Evolutionary conservation across 2,888 invertebrate genomes (phyloP).

Genomic region (Dioctria rufipes): DNA sequence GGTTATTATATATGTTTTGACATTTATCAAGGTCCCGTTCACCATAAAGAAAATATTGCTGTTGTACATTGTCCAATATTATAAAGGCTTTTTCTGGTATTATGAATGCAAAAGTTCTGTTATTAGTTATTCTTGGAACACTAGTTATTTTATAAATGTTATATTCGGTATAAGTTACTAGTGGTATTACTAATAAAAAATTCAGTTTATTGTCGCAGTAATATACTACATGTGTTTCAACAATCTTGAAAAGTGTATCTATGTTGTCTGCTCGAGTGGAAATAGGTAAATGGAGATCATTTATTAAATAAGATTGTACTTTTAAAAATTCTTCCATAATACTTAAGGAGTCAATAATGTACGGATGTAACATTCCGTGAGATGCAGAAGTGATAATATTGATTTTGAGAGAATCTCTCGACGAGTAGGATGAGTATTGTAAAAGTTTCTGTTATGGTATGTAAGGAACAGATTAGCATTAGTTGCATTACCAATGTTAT

Average conservation of each 20-base stretch:
- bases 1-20: background rate
- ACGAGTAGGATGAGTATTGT: background rate
- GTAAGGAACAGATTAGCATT: background rate
- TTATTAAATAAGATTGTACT: background rate
- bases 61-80: background rate
- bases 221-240: slow-evolving; percentile 6
- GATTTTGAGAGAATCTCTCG: background rate
- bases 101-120: background rate
- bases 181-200: background rate
- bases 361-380: slow-evolving; percentile 5
- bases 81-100: background rate
- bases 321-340: background rate
- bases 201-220: slow-evolving; percentile 1
- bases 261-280: background rate
- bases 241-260: background rate
- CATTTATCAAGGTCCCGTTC: background rate
- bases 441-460: background rate
- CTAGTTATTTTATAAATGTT: slow-evolving; percentile 21
- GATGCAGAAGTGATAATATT: background rate
- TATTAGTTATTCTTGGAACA: background rate
- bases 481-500: background rate
- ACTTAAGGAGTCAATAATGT: background rate
- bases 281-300: background rate
- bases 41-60: background rate
- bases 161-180: background rate